Conservation (phyloP, 2,113 vertebrate species). For the Egretta garzetta region DNA sequence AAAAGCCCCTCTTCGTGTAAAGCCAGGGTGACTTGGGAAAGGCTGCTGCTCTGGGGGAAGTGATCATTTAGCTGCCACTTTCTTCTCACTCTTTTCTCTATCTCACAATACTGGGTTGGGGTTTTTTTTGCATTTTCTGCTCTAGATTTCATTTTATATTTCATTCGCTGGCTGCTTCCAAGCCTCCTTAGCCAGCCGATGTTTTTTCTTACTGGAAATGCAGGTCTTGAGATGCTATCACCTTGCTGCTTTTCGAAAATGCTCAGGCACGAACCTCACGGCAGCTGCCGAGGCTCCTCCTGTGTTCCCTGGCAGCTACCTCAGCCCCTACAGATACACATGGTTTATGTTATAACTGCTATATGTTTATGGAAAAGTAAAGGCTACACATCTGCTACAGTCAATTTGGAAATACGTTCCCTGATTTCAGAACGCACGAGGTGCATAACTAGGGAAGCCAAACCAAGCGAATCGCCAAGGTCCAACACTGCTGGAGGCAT, state of each 20-base stretch:
- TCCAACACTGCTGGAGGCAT: not conserved
- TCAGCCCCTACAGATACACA: not conserved
- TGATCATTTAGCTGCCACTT: not conserved
- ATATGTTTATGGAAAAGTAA: not conserved
- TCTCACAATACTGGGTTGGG: not conserved
- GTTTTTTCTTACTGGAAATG: not conserved
- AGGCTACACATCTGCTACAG: not conserved
- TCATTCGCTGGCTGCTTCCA: not conserved
- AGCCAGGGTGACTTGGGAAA: not conserved
- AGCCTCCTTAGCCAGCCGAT: not conserved
- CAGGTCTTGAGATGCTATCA: not conserved
- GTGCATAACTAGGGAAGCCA: not conserved
- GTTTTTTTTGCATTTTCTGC: not conserved
- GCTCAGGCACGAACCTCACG: not conserved
- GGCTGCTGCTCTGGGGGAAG: not conserved
- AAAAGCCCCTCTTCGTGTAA: not conserved
- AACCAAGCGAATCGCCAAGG: too few species aligned
- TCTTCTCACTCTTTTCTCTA: not conserved
- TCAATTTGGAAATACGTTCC: not conserved
- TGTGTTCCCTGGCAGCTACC: not conserved
- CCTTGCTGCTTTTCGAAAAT: not conserved
- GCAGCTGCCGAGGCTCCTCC: not conserved
- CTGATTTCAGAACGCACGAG: not conserved
- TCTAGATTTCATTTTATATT: not conserved
- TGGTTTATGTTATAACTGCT: not conserved